Base-by-base conservation (phyloP, 2,797 vertebrate species). In the Darevskia mixta region DNA sequence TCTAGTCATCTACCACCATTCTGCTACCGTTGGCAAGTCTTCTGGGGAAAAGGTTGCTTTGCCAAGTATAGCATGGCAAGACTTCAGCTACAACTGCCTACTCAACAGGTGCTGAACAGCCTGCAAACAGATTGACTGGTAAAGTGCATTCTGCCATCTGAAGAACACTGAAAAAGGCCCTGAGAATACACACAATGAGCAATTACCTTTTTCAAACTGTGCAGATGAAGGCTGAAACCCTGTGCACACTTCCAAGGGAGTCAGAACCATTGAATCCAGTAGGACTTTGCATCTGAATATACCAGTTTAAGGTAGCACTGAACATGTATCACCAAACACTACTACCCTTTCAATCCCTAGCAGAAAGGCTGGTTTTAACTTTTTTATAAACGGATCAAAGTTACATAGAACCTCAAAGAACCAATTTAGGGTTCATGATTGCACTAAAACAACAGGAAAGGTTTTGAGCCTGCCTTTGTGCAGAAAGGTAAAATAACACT, bases 51-150 rank as follows among this genome's bases (percentile, higher is more conserved):
- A 0, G 0, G 3, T 79, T 69, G 89, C 69, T 78, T 79, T 90
- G 93, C 86, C 89, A 94, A 92, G 41, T 1, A 8, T 79, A 83
- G 76, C 73, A 89, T 0, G 0, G 86, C 71, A 41, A 3, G 9
- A 1, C 64, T 93, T 91, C 89, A 92, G 9, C 82, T 86, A 38
- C 61, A 87, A 78, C 20, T 61, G 61, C 83, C 91, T 87, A 86
- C 61, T 80, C 29, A 9, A 79, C 75, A 91, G 88, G 83, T 80
- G n/a, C 0, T 3, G 86, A 77, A 82, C 88, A 95, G 89, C 89
- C 0, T 0, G 89, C 66, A 92, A 93, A 94, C 83, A 82, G 87
- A 76, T 87, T 87, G 84, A 55, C 45, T 91, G n/a, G 23, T 89
- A 35, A 83, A 93, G 93, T 2, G 41, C 38, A 72, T 83, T 87